Conservation (phyloP, 2,888 invertebrate genomes). For the Chrysomela aeneicollis region DNA sequence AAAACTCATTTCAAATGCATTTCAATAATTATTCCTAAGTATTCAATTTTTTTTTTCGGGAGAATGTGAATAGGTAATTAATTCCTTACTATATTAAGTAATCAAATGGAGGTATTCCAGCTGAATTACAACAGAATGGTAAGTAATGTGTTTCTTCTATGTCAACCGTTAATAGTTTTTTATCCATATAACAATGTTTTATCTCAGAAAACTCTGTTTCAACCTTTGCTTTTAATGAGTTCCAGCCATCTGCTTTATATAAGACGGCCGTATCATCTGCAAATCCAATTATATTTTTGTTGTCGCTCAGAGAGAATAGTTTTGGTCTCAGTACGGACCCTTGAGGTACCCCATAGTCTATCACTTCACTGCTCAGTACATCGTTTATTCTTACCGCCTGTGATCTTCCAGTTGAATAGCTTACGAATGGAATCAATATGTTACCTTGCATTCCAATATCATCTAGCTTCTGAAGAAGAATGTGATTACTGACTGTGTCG, state of each 20-base stretch:
- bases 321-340: too few species aligned
- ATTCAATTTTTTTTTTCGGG: background rate
- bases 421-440: background rate
- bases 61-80: background rate
- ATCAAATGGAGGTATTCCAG: background rate
- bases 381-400: background rate
- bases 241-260: slow-evolving; percentile 4
- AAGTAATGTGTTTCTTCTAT: background rate
- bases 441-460: background rate
- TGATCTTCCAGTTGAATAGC: background rate
- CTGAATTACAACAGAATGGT: background rate
- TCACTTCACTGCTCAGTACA: slow-evolving; percentile 1
- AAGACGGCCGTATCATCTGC: background rate
- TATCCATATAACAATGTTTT: background rate
- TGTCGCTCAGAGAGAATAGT: background rate
- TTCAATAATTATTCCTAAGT: background rate
- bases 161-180: slow-evolving; percentile 2
- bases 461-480: too few species aligned
- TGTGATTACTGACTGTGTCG: background rate
- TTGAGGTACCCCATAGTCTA: too few species aligned
- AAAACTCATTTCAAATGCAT: background rate
- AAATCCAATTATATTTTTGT: background rate
- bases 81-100: background rate
- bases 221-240: background rate
- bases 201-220: slow-evolving; percentile 3